Percentiles rank a stretch among this genome's conserved stretches.
These are phyloP conservation scores for Takifugu ocellatus DNA, from an alignment of 2,797 vertebrate genomes.

Conservation along the genomic window DNA sequence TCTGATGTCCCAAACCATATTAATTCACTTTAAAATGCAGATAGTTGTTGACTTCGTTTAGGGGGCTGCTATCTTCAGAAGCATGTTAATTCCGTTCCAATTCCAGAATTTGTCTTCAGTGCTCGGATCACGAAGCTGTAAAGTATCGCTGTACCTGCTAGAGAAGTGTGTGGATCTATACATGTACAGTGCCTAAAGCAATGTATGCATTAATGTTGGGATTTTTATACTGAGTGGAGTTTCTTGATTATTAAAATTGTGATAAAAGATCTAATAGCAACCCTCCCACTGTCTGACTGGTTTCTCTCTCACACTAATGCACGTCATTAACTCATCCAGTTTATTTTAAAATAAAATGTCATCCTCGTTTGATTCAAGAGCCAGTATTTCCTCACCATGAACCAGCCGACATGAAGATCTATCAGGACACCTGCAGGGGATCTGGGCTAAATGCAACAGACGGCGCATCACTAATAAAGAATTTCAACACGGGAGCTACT, in stretches of 20 bases:
- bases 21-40: constrained; percentile 5
- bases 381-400: background rate
- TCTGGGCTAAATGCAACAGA: too few species aligned
- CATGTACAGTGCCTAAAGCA: constrained; percentile 18
- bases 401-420: background rate
- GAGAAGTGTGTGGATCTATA: constrained; percentile 18
- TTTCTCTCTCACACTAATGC: background rate
- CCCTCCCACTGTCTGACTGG: background rate
- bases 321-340: background rate
- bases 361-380: background rate
- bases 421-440: background rate
- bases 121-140: constrained; percentile 10
- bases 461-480: too few species aligned
- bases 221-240: constrained; percentile 25
- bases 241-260: constrained; percentile 27
- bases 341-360: too few species aligned
- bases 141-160: constrained; percentile 11
- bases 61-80: background rate
- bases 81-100: constrained; percentile 5
- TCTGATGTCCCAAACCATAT: background rate
- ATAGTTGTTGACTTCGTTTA: background rate
- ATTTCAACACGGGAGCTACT: too few species aligned
- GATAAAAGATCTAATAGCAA: constrained; percentile 10
- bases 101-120: constrained; percentile 12
- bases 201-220: constrained; percentile 9